Conservation (phyloP, 2,888 invertebrate genomes). For the Metellina segmentata region DNA sequence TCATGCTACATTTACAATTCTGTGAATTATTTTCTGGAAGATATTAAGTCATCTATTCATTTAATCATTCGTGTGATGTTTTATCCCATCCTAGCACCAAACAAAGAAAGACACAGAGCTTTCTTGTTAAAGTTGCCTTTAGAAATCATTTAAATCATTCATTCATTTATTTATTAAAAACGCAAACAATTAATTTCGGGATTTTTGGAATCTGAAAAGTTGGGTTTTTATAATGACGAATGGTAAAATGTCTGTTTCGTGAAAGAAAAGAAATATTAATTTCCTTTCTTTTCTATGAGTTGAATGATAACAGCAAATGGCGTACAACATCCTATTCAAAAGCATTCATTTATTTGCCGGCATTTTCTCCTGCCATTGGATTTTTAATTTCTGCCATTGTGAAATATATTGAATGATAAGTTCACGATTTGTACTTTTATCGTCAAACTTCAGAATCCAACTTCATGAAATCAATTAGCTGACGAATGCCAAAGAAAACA, state of each 20-base stretch:
- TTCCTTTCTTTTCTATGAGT: neutral
- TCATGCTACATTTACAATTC: no score
- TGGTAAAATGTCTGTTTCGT: neutral
- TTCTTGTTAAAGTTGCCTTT: neutral
- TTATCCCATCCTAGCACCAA: neutral
- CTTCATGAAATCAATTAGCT: neutral
- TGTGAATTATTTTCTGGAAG: no score
- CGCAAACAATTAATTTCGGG: neutral
- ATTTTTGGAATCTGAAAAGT: neutral
- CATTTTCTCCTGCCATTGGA: neutral
- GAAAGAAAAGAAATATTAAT: slow-evolving; percentile 1
- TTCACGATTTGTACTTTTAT: neutral
- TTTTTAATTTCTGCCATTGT: neutral
- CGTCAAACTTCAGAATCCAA: neutral
- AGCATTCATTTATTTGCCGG: neutral
- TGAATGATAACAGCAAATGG: neutral
- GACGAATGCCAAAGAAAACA: neutral
- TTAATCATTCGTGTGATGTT: neutral
- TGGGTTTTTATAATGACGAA: neutral
- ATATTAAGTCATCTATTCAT: neutral
- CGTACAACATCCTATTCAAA: neutral
- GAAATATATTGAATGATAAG: neutral
- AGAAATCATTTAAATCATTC: neutral
- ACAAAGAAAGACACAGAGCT: neutral
- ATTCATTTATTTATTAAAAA: neutral